These are phyloP conservation scores for Limulus polyphemus DNA, from an alignment of 2,888 invertebrate species.

Conservation along the genomic window DNA sequence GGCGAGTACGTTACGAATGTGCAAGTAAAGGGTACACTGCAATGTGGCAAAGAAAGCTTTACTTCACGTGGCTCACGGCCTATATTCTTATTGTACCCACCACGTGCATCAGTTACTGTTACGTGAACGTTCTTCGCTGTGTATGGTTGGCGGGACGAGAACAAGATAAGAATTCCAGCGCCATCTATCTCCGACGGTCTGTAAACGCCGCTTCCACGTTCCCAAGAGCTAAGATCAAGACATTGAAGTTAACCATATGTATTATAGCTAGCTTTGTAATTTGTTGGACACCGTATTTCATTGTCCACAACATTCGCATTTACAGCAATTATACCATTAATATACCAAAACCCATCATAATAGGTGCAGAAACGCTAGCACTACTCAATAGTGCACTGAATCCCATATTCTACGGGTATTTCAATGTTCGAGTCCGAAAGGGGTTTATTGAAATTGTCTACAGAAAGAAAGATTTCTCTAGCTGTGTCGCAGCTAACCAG, in stretches of 20 bases:
- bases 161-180: too few relatives aligned
- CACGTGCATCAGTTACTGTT: constrained; percentile 38
- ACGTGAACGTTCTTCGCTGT: constrained; percentile 37
- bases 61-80: constrained; percentile 37
- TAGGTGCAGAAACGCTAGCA: constrained; percentile 34
- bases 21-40: constrained; percentile 37
- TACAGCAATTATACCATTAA: constrained; percentile 35
- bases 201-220: constrained; percentile 32
- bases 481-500: constrained; percentile 4
- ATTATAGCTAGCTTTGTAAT: constrained; percentile 39
- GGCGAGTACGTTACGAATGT: constrained; percentile 33
- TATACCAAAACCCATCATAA: constrained; percentile 34
- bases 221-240: constrained; percentile 39
- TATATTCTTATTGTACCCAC: constrained; percentile 39
- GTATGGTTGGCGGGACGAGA: constrained; percentile 32
- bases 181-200: constrained; percentile 9
- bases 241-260: constrained; percentile 40
- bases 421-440: constrained; percentile 32
- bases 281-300: constrained; percentile 41
- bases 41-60: constrained; percentile 38
- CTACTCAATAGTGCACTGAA: constrained; percentile 37
- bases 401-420: constrained; percentile 39
- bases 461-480: constrained; percentile 13
- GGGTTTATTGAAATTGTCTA: constrained; percentile 25
- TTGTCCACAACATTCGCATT: constrained; percentile 37